phyloP scores from a whole-genome alignment of 2,797 vertebrate genomes.

The Pelobates cultripes region DNA sequence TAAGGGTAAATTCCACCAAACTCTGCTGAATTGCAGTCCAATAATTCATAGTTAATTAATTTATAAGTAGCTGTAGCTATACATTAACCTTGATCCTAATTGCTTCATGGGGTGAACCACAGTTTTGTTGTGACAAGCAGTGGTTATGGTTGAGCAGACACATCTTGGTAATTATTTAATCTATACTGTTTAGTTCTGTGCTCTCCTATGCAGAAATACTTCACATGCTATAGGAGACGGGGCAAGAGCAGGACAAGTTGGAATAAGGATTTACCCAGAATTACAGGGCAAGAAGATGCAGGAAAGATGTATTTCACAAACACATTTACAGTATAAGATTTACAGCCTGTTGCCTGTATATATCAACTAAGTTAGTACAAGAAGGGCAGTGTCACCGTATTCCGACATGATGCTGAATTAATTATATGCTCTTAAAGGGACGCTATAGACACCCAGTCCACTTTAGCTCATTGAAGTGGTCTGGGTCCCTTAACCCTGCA shows the following conservation, averaged over 20 bases:
- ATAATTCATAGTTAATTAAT: conserved; percentile 32
- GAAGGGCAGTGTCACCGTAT: no score
- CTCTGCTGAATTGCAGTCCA: conserved; percentile 22
- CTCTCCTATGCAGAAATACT: conserved; percentile 21
- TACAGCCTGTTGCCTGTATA: no score
- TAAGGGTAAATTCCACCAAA: conserved; percentile 42
- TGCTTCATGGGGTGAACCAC: background rate
- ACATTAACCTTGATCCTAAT: conserved; percentile 35
- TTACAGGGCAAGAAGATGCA: conserved; percentile 17
- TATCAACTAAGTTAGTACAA: no score
- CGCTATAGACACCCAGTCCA: no score
- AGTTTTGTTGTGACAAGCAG: background rate
- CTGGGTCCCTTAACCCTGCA: no score
- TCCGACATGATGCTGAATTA: no score
- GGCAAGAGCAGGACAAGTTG: conserved; percentile 12
- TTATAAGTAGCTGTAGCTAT: conserved; percentile 22
- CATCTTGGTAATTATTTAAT: conserved; percentile 24
- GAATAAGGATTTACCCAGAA: conserved; percentile 19
- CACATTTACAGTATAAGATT: no score
- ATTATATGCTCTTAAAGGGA: no score
- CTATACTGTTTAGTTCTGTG: conserved; percentile 7
- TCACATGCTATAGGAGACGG: conserved; percentile 10
- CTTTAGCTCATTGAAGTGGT: no score
- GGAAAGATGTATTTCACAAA: no score
- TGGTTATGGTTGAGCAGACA: conserved; percentile 14